Base-by-base conservation (phyloP, 2,113 vertebrate species). In the Mobula hypostoma region DNA sequence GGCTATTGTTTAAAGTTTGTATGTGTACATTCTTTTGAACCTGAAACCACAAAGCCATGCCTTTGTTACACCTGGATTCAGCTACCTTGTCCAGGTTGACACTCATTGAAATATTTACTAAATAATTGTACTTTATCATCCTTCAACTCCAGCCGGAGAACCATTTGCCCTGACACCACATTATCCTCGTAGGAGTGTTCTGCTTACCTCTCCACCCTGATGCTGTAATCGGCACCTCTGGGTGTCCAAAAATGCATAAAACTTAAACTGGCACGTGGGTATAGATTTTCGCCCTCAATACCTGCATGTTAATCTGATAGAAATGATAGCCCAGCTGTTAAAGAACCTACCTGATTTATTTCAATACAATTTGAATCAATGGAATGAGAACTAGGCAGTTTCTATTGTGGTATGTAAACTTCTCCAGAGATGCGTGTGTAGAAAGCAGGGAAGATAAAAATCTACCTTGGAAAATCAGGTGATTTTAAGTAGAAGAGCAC, bases 41-140 rank as follows among this genome's bases (percentile, higher is more conserved):
- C 91, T 93, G 70, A 76, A 90, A 93, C 68, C 91, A 93, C 68
- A 93, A 93, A 93, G 90, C 68, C 19, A 7, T 56, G 70, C 91
- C 91, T 93, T 93, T 93, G 91, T 93, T 93, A 74, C 40, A 93
- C 66, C 91, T 56, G 40, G 40, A 40, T 74, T 32, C 36, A 74
- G 68, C 90, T 76, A 93, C 91, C 68, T 93, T 93, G 21, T 93
- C 66, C 85, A 90, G 61, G 85, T 90, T 90, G 61, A 61, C 85
- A 90, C 85, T 63, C 85, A 90, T 90, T n/a, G n/a, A 63, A 32
- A 74, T 74, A 74, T 74, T 74, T 74, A 1, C 21, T 74, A 74
- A 74, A 74, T 74, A 74, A 74, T 74, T 74, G 72, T 74, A 21
- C 21, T 27, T 74, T 74, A 15, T 74, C 72, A 24, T 24, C 72